Conservation (phyloP, 2,113 vertebrate genomes). For the Pleuronectes platessa region DNA sequence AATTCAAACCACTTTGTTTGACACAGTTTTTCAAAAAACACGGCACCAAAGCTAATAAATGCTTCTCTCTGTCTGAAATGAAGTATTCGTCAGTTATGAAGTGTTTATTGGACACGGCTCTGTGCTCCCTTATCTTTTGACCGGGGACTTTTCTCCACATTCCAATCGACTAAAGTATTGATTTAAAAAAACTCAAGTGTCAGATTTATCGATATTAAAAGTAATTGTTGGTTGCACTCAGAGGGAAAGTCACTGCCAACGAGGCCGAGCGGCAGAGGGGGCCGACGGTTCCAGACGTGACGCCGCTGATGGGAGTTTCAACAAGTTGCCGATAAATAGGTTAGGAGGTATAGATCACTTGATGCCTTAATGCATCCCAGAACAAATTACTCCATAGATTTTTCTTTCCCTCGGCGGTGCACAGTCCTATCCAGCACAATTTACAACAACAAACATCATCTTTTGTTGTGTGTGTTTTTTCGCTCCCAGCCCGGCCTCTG, state of each 20-base stretch:
- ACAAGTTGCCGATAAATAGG: neutral
- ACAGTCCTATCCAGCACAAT: neutral
- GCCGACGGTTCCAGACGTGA: neutral
- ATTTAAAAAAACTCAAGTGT: neutral
- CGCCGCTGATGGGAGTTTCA: neutral
- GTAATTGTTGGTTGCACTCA: neutral
- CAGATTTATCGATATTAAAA: neutral
- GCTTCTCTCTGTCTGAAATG: neutral
- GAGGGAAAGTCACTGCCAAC: neutral
- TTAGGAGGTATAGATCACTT: neutral
- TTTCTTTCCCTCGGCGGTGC: neutral
- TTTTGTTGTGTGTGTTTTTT: neutral
- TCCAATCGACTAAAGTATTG: neutral
- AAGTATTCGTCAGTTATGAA: neutral
- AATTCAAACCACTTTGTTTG: no score
- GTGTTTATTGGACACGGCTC: neutral
- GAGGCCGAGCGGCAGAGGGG: neutral
- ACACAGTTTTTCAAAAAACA: neutral
- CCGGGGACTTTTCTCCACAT: neutral
- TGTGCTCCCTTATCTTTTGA: neutral
- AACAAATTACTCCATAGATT: neutral
- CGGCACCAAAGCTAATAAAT: neutral
- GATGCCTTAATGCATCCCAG: neutral
- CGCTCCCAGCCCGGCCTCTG: neutral
- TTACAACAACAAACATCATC: conserved; percentile 2